A percentile compares a stretch with the other conserved stretches of the same genome.
Conservation (phyloP, 2,888 invertebrate species). For the Plebejus argus region DNA sequence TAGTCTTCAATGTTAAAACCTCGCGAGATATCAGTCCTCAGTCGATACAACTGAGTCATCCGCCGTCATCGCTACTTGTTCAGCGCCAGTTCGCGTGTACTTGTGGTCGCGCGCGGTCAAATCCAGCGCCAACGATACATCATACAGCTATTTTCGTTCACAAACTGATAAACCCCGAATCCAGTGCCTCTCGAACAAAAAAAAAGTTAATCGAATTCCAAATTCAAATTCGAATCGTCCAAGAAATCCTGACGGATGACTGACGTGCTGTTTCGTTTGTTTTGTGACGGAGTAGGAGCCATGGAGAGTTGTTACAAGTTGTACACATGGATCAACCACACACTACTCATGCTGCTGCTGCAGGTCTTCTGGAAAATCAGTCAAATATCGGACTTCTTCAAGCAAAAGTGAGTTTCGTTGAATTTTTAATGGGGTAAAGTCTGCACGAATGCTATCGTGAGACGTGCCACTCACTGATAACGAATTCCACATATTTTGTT, state of each 20-base stretch:
- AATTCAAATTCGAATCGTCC: constrained; percentile 45
- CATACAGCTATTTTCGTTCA: constrained; percentile 58
- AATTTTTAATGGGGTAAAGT: background rate
- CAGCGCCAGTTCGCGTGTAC: constrained; percentile 69
- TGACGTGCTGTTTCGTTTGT: constrained; percentile 66
- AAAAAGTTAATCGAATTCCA: constrained; percentile 36
- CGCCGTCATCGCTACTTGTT: constrained; percentile 44
- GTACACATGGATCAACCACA: constrained; percentile 75
- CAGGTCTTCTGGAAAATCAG: constrained; percentile 78
- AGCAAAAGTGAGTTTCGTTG: constrained; percentile 64
- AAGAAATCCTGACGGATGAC: constrained; percentile 66
- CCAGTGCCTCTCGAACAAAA: constrained; percentile 30
- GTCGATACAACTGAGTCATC: constrained; percentile 69
- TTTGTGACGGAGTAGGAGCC: constrained; percentile 60
- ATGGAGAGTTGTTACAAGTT: constrained; percentile 75
- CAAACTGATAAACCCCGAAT: constrained; percentile 56
- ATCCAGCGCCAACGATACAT: constrained; percentile 49
- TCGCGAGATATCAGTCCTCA: constrained; percentile 49
- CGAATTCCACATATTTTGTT: constrained; percentile 21
- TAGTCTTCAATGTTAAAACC: background rate
- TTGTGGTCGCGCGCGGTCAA: constrained; percentile 62
- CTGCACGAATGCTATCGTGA: background rate
- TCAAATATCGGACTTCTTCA: constrained; percentile 74
- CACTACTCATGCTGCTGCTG: constrained; percentile 70
- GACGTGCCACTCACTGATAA: constrained; percentile 13